Evolutionary conservation across 2,113 vertebrate genomes (phyloP), one percentile per base, ranked within the genome.

Genomic region (Suricata suricatta): DNA sequence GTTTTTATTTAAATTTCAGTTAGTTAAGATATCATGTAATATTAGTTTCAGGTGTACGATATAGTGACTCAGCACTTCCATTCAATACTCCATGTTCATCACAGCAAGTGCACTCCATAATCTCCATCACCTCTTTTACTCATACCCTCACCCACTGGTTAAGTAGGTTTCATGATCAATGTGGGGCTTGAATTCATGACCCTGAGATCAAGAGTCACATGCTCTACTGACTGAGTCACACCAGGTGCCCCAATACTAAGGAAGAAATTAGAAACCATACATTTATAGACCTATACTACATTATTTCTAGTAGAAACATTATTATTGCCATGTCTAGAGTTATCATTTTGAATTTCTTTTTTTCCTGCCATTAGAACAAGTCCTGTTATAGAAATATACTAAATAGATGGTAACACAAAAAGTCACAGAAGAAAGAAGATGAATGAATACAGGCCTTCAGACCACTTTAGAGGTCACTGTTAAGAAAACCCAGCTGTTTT

Each of bases 291-390:
- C 11, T 80, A 33, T 41, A 27, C 9, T 74, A 87, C 23, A 57
- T 54, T 85, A 89, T 93, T 96, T 88, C 57, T 50, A 50, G 13
- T 77, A 6, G 41, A 91, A 83, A 38, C 41, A 12, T 35, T 57
- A 29, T 44, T 88, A 83, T n/a, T 94, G 31, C 47, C 66, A 80
- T 71, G 35, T 90, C 23, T 9, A 90, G 19, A 91, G 29, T 33
- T 93, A 77, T 76, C 38, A 72, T 71, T 93, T 66, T 77, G n/a
- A 93, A 93, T 57, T 50, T 91, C 80, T 27, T 17, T 72, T 91
- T 90, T 94, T n/a, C 52, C 38, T 76, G 12, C 15, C 3, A 38
- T 57, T 76, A 41, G 90, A 57, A 84, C 11, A 93, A 95, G 66
- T 57, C 57, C 35, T 93, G 35, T 38, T 47, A 54, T 35, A 89